Base-by-base conservation (phyloP, 2,797 vertebrate genomes). In the Dipus sagitta region DNA sequence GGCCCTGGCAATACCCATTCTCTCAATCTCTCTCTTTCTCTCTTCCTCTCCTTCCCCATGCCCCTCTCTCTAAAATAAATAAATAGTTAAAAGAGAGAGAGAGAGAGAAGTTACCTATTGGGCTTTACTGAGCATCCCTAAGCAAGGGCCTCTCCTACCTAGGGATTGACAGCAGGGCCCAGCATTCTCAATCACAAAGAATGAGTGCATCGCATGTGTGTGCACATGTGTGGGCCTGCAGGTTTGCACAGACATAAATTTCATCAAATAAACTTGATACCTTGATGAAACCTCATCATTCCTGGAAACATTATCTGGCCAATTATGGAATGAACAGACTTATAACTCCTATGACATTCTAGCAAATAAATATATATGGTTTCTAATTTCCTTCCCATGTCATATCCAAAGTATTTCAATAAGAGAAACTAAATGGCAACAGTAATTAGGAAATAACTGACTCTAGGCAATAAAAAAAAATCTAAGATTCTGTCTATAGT, bases 321-420 rank as follows among this genome's bases (percentile, higher is more conserved):
- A 92, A 96, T 92, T 86, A 88, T 58, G 24, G 76, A 94, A 93
- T 72, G 84, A 81, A 93, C 0, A 78, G 60, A 93, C 18, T 54
- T 79, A 4, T 71, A 93, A 87, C 72, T 84, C 62, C 42, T 65
- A 76, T 28, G 83, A 75, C 9, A 67, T 81, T 95, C 92, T 64
- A 82, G 58, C n/a, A 93, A 92, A 94, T 32, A 90, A 67, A 89
- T 74, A 58, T 7, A 84, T 52, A 92, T 93, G 58, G 32, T 96
- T 87, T 21, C 92, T 93, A 91, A 71, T 94, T 86, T 93, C 62
- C 42, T 81, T 94, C 30, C 70, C 79, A 90, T 72, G 92, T 95
- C 62, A 79, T 52, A 81, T 65, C 30, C 34, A 72, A 34, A 93
- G 54, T 60, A 76, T 26, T 81, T 68, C 3, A 78, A 92, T 28